Conservation (phyloP, 2,888 invertebrate genomes). For the Leptopilina drosophilae region DNA sequence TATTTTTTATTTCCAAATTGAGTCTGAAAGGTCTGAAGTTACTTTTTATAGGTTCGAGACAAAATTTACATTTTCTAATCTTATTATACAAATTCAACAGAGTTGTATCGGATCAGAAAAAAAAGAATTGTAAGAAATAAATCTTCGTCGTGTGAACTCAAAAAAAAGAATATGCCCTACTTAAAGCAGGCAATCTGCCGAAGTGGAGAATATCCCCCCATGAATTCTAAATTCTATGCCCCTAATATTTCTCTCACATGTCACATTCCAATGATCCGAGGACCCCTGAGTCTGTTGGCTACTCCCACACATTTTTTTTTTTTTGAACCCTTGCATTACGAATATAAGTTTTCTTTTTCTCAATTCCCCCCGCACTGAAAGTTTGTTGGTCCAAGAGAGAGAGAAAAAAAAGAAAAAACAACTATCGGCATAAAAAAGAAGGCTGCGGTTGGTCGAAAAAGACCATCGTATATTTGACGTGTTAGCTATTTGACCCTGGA, state of each 20-base stretch:
- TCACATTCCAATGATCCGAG: slow-evolving; percentile 35
- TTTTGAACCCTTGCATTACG: slow-evolving; percentile 26
- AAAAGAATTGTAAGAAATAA: neutral
- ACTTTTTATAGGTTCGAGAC: no score
- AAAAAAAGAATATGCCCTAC: neutral
- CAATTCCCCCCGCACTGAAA: neutral
- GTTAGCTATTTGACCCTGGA: slow-evolving; percentile 37
- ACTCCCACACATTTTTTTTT: slow-evolving; percentile 24
- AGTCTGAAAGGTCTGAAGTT: no score
- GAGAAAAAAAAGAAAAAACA: neutral
- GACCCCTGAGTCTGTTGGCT: slow-evolving; percentile 18
- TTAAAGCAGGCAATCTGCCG: neutral
- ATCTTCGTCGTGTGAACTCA: neutral
- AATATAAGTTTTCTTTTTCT: slow-evolving; percentile 18
- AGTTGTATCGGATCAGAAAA: neutral
- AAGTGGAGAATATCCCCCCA: slow-evolving; percentile 4
- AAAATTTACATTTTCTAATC: no score
- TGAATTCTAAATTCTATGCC: slow-evolving; percentile 29
- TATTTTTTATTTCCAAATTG: no score
- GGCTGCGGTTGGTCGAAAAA: slow-evolving; percentile 14
- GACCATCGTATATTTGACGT: slow-evolving; percentile 35
- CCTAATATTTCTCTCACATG: slow-evolving; percentile 32
- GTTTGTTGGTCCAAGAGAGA: slow-evolving; percentile 4
- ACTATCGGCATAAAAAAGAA: neutral
- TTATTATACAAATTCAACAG: no score